A percentile compares a stretch with the other conserved stretches of the same genome.
Conservation (phyloP, 2,113 vertebrate species). For the Morone saxatilis region DNA sequence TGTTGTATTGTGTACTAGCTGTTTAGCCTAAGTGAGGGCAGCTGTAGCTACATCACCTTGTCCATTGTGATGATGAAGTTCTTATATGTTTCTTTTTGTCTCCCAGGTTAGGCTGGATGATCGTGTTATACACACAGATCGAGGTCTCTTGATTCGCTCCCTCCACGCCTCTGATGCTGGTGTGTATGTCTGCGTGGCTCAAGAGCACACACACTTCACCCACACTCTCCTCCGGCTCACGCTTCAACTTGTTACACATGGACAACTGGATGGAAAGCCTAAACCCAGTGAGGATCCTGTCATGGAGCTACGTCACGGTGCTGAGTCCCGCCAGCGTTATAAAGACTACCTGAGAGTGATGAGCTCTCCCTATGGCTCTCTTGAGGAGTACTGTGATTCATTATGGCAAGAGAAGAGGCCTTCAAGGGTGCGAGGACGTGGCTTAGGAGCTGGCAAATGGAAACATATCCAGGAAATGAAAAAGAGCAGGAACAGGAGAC, state of each 20-base stretch:
- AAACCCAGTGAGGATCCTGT: conserved; percentile 82
- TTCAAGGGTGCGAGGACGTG: conserved; percentile 77
- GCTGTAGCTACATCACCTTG: not conserved
- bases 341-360: conserved; percentile 95
- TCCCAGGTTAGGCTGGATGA: conserved; percentile 91
- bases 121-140: conserved; percentile 90
- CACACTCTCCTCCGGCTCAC: conserved; percentile 90
- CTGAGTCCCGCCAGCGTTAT: conserved; percentile 90
- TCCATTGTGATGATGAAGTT: not conserved
- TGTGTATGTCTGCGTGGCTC: conserved; percentile 91
- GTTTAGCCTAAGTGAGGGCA: not conserved
- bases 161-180: conserved; percentile 90
- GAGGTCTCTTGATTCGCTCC: conserved; percentile 93
- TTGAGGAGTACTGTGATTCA: conserved; percentile 97
- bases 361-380: conserved; percentile 89
- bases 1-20: not conserved
- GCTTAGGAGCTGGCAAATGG: conserved; percentile 90
- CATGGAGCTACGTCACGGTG: conserved; percentile 67
- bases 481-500: conserved; percentile 94
- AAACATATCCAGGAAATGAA: conserved; percentile 97
- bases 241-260: conserved; percentile 89
- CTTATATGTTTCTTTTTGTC: conserved; percentile 12
- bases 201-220: conserved; percentile 92
- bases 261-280: conserved; percentile 89
- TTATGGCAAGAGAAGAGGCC: conserved; percentile 94